A percentile compares a stretch with the other conserved stretches of the same genome.
Conservation (phyloP, 2,797 vertebrate species). For the Poeciliopsis gracilis region DNA sequence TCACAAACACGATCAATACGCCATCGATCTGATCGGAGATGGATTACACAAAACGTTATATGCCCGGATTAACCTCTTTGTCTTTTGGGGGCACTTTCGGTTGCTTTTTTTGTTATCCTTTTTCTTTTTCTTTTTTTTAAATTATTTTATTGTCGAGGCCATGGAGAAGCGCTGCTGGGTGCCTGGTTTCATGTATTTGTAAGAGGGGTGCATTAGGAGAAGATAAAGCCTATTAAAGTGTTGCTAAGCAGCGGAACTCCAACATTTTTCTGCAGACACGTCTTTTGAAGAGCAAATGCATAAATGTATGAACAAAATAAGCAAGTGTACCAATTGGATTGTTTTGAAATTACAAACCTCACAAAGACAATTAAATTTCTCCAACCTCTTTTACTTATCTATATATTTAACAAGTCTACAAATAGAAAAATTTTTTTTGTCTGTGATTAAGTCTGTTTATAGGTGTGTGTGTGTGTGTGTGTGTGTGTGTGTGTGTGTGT, state of each 20-base stretch:
- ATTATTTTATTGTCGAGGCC: conserved; percentile 31
- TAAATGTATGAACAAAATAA: not conserved
- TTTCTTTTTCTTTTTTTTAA: conserved; percentile 31
- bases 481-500: too few species aligned
- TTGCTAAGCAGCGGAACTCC: not conserved
- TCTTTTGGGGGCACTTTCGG: not conserved
- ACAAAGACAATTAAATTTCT: too few species aligned
- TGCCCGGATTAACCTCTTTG: conserved; percentile 39
- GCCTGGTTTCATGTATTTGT: not conserved
- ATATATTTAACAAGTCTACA: not conserved
- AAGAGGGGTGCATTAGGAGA: not conserved
- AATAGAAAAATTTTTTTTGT: not conserved
- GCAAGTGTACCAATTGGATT: not conserved
- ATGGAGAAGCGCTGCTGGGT: not conserved
- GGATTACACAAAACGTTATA: conserved; percentile 66
- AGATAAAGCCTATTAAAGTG: not conserved
- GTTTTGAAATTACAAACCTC: not conserved
- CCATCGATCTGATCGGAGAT: conserved; percentile 65
- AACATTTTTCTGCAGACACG: not conserved
- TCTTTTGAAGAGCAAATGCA: not conserved
- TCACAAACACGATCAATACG: conserved; percentile 71
- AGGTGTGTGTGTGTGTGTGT: not conserved
- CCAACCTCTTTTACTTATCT: not conserved
- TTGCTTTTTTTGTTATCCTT: conserved; percentile 16
- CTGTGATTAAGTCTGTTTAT: conserved; percentile 11